Percentiles rank a stretch among this genome's conserved stretches.
These are phyloP conservation scores for Chloromyia formosa DNA, from an alignment of 2,888 invertebrate species.

Conservation along the genomic window DNA sequence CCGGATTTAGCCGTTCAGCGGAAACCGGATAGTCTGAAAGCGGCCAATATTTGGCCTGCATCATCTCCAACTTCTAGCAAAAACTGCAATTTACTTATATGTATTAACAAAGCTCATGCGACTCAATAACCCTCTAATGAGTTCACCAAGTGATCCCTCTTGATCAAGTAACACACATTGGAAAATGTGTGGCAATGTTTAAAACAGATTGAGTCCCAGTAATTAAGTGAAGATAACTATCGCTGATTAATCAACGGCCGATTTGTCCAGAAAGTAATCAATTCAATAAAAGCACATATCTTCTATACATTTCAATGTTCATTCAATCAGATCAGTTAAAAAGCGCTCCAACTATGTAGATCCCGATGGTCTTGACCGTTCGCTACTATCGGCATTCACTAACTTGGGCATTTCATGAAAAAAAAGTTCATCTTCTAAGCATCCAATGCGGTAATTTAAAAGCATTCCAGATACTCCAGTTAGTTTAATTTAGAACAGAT, in stretches of 20 bases:
- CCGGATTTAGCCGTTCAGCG: no score
- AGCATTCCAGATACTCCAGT: not conserved
- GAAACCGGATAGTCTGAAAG: no score
- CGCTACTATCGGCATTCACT: not conserved
- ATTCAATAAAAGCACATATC: constrained; percentile 14
- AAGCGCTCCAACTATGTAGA: not conserved
- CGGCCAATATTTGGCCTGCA: no score
- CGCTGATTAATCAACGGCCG: constrained; percentile 26
- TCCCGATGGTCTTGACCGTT: constrained; percentile 27
- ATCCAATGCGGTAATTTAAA: not conserved
- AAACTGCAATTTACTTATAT: no score
- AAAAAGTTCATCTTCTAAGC: not conserved
- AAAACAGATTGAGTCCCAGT: constrained; percentile 19
- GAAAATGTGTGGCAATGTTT: constrained; percentile 39
- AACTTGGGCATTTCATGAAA: not conserved
- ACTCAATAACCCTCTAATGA: not conserved
- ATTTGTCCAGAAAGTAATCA: constrained; percentile 36
- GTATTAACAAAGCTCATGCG: no score
- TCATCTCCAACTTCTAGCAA: no score
- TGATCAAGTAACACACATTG: constrained; percentile 11
- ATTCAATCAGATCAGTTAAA: not conserved
- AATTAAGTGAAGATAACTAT: not conserved
- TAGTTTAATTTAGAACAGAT: constrained; percentile 31
- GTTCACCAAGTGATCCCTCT: constrained; percentile 5
- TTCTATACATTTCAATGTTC: not conserved